phyloP scores from a whole-genome alignment of 2,888 invertebrate genomes.

The Dryocosmus kuriphilus region DNA sequence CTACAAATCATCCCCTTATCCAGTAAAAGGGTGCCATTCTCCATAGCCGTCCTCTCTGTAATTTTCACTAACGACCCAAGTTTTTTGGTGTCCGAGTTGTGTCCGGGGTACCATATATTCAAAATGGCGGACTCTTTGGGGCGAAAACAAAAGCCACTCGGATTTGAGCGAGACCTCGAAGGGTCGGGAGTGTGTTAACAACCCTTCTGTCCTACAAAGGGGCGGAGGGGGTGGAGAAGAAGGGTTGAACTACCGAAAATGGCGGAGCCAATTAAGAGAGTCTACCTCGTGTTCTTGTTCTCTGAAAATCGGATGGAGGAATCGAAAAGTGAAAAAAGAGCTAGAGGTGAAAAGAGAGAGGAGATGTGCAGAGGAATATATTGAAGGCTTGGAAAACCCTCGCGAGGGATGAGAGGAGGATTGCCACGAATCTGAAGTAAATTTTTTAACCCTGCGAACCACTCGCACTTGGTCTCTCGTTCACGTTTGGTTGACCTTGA shows the following conservation, averaged over 20 bases:
- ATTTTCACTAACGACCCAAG: slow-evolving; percentile 76
- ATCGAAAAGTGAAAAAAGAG: slow-evolving; percentile 61
- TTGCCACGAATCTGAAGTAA: slow-evolving; percentile 26
- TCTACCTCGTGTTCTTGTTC: slow-evolving; percentile 64
- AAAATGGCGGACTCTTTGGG: slow-evolving; percentile 76
- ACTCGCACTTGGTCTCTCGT: slow-evolving; percentile 57
- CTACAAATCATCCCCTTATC: slow-evolving; percentile 1
- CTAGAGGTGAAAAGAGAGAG: slow-evolving; percentile 9
- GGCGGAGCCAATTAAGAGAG: slow-evolving; percentile 77
- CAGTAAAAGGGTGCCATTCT: slow-evolving; percentile 31
- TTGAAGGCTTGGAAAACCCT: slow-evolving; percentile 55
- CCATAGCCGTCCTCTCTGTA: slow-evolving; percentile 54
- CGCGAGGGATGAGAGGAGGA: slow-evolving; percentile 50
- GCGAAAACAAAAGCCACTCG: slow-evolving; percentile 77
- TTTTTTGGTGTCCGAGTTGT: slow-evolving; percentile 75
- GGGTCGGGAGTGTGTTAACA: slow-evolving; percentile 63
- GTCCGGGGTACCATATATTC: slow-evolving; percentile 76
- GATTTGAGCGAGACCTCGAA: slow-evolving; percentile 66
- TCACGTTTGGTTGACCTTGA: slow-evolving; percentile 70
- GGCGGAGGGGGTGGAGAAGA: slow-evolving; percentile 59
- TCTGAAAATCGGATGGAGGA: slow-evolving; percentile 60
- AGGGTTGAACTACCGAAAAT: slow-evolving; percentile 73
- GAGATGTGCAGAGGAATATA: slow-evolving; percentile 51
- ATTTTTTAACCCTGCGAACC: slow-evolving; percentile 50
- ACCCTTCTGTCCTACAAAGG: slow-evolving; percentile 71